phyloP scores from a whole-genome alignment of 2,113 vertebrate species.

The Atrichornis clamosus region DNA sequence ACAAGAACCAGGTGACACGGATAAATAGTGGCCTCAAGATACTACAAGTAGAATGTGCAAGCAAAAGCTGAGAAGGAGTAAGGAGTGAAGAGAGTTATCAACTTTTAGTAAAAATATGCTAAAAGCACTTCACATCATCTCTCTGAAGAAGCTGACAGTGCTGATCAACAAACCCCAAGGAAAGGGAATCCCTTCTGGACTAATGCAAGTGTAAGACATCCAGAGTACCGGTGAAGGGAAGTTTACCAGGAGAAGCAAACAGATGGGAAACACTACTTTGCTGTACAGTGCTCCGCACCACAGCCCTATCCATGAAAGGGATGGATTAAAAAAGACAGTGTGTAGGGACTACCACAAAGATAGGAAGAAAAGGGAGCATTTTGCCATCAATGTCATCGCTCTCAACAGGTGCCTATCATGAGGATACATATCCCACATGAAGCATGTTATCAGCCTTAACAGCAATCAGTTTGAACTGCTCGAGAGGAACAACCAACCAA shows the following conservation, averaged over 20 bases:
- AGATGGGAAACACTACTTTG: not conserved
- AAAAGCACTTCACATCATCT: not conserved
- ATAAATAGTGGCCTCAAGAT: not conserved
- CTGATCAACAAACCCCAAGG: not conserved
- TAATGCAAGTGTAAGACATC: not conserved
- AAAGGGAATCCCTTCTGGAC: not conserved
- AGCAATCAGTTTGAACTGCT: not conserved
- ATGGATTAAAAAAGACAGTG: not conserved
- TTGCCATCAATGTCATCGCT: not conserved
- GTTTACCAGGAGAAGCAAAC: not conserved
- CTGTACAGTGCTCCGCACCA: not conserved
- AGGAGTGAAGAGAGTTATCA: not conserved
- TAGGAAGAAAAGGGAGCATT: not conserved
- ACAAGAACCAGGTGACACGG: not conserved
- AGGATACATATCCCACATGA: rapidly evolving
- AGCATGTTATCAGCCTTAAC: not conserved
- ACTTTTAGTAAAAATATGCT: not conserved
- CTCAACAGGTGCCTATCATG: not conserved
- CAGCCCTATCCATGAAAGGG: not conserved
- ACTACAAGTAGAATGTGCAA: not conserved
- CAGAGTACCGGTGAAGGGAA: not conserved
- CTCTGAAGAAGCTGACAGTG: not conserved
- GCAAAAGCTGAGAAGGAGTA: not conserved
- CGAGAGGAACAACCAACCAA: not conserved
- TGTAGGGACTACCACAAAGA: not conserved